Evolutionary conservation across 2,888 invertebrate species (phyloP).

Genomic region (Adela reaumurella): DNA sequence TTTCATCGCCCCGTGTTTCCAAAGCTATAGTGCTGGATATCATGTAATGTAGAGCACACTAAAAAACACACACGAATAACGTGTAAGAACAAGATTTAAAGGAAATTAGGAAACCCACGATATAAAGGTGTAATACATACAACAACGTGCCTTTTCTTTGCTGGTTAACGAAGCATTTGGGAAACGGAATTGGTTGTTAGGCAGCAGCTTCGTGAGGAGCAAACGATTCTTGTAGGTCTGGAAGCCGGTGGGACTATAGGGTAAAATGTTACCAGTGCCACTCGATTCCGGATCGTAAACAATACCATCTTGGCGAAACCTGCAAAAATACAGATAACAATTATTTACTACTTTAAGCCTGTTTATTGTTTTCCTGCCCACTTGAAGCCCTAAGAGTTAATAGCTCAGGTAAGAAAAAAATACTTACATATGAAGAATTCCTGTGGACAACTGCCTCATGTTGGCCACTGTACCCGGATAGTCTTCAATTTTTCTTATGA

Average conservation of each 20-base stretch:
- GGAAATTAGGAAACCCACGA: no score
- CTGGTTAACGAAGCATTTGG: slow-evolving; percentile 53
- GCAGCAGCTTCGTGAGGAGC: slow-evolving; percentile 48
- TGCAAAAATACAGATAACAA: slow-evolving; percentile 8
- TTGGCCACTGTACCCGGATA: slow-evolving; percentile 39
- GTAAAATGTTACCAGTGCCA: slow-evolving; percentile 34
- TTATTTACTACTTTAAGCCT: no score
- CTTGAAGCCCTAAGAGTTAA: no score
- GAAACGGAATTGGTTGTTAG: slow-evolving; percentile 48
- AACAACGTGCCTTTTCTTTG: no score
- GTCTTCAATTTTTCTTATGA: slow-evolving; percentile 63
- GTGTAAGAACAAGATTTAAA: no score
- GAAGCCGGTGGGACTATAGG: slow-evolving; percentile 53
- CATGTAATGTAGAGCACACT: slow-evolving; percentile 67
- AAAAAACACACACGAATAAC: no score
- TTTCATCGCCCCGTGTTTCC: slow-evolving; percentile 54
- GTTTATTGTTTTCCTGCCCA: no score
- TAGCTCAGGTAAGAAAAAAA: no score
- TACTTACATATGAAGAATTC: slow-evolving; percentile 52
- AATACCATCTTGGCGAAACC: slow-evolving; percentile 68
- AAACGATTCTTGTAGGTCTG: slow-evolving; percentile 53
- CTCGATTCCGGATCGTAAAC: slow-evolving; percentile 16
- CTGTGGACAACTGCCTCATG: slow-evolving; percentile 46
- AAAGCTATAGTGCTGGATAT: slow-evolving; percentile 58
- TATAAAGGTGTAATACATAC: no score